Conservation (phyloP, 2,888 invertebrate genomes). For the Pardosa pseudoannulata region DNA sequence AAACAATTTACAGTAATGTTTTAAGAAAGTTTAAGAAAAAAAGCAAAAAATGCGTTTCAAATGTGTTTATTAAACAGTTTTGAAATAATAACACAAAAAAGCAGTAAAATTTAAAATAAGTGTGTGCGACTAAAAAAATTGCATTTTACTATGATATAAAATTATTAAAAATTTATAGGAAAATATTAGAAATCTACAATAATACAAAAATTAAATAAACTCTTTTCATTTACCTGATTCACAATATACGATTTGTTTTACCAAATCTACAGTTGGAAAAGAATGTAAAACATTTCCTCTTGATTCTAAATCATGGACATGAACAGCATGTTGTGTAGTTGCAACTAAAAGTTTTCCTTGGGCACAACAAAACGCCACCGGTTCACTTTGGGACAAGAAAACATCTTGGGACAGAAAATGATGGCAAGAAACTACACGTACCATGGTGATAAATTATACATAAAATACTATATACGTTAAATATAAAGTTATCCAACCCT, state of each 20-base stretch:
- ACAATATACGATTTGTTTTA: conserved; percentile 64
- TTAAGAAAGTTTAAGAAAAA: too few relatives aligned
- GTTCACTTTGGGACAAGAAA: conserved; percentile 82
- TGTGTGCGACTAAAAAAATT: too few relatives aligned
- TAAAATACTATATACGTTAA: background rate
- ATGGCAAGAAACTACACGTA: conserved; percentile 84
- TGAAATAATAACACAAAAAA: too few relatives aligned
- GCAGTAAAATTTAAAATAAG: too few relatives aligned
- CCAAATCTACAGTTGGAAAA: conserved; percentile 81
- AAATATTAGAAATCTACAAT: too few relatives aligned
- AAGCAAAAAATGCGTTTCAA: too few relatives aligned
- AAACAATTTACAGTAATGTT: too few relatives aligned
- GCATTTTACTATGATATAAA: too few relatives aligned
- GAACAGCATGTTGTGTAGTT: conserved; percentile 80
- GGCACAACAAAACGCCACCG: conserved; percentile 83
- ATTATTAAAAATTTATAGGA: too few relatives aligned
- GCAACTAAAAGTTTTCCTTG: conserved; percentile 81
- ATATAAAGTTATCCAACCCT: too few relatives aligned
- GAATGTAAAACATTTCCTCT: conserved; percentile 80
- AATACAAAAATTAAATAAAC: background rate
- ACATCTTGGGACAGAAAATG: conserved; percentile 84
- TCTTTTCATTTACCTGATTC: conserved; percentile 61
- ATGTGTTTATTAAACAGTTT: too few relatives aligned
- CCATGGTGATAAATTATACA: conserved; percentile 79
- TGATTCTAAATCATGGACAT: conserved; percentile 80